These are phyloP conservation scores for Scaptomyza cyrtandrae DNA, from an alignment of 2,888 invertebrate genomes.

Conservation along the genomic window DNA sequence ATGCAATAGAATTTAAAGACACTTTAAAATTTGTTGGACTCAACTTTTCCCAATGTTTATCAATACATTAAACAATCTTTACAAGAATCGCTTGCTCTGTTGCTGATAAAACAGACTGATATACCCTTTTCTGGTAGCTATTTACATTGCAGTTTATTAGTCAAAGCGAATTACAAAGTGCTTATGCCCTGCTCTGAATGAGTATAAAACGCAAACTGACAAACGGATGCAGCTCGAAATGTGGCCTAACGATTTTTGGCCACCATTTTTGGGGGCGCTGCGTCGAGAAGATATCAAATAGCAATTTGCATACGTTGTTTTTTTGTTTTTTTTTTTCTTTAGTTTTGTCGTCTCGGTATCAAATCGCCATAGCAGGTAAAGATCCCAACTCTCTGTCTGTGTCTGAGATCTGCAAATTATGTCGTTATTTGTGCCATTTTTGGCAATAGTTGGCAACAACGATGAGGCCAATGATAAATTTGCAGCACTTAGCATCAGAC, in stretches of 20 bases:
- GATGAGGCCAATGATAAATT: slow-evolving; percentile 70
- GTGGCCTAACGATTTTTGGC: slow-evolving; percentile 69
- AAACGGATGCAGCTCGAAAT: slow-evolving; percentile 42
- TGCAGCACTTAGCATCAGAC: slow-evolving; percentile 68
- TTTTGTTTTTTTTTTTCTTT: slow-evolving; percentile 1
- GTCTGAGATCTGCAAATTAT: slow-evolving; percentile 77
- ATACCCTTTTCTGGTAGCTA: background rate
- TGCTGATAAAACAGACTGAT: background rate
- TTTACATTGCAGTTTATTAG: slow-evolving; percentile 1
- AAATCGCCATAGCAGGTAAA: background rate
- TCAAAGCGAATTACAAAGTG: slow-evolving; percentile 5
- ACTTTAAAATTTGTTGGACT: background rate
- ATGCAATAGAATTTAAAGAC: too few relatives aligned
- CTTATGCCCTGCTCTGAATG: background rate
- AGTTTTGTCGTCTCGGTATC: slow-evolving; percentile 20
- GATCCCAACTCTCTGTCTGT: slow-evolving; percentile 2
- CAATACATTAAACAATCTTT: background rate
- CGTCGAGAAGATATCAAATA: slow-evolving; percentile 27
- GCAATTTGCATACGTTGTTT: slow-evolving; percentile 67
- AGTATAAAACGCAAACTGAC: slow-evolving; percentile 14
- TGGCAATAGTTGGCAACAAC: slow-evolving; percentile 59
- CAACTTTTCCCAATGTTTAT: background rate
- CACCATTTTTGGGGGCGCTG: slow-evolving; percentile 69
- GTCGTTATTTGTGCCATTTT: slow-evolving; percentile 83
- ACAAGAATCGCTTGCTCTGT: background rate